Evolutionary conservation across 2,113 vertebrate genomes (phyloP).

Genomic region (Apteryx owenii): DNA sequence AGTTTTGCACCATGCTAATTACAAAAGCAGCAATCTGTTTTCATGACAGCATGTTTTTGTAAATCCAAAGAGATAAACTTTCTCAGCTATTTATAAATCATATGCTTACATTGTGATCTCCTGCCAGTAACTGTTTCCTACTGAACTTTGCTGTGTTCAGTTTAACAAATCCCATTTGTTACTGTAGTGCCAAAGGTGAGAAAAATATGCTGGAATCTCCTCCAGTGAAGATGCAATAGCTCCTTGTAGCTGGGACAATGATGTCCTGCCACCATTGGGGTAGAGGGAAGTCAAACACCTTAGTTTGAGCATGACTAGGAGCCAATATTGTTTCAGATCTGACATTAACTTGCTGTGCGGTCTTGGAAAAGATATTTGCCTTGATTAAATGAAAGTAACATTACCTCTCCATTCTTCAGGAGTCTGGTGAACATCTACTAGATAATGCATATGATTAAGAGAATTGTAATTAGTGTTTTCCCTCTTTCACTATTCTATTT

Average conservation of each 20-base stretch:
- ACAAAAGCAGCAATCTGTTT: slow-evolving; percentile 56
- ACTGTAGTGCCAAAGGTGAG: slow-evolving; percentile 52
- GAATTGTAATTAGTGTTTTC: neutral
- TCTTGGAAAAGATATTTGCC: neutral
- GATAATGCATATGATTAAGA: neutral
- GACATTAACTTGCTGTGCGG: slow-evolving; percentile 32
- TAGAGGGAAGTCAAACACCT: slow-evolving; percentile 36
- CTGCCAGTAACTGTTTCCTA: slow-evolving; percentile 8
- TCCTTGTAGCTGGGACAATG: slow-evolving; percentile 7
- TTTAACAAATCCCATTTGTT: slow-evolving; percentile 42
- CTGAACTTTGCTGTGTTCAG: slow-evolving; percentile 34
- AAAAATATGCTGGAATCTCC: slow-evolving; percentile 32
- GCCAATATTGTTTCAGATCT: neutral
- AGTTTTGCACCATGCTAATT: slow-evolving; percentile 23
- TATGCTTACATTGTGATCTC: slow-evolving; percentile 52
- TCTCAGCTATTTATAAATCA: slow-evolving; percentile 71
- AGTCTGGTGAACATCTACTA: neutral
- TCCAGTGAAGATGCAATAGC: slow-evolving; percentile 11
- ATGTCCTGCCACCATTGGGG: neutral
- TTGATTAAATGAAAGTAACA: neutral
- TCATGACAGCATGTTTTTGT: slow-evolving; percentile 58
- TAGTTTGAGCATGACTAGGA: neutral
- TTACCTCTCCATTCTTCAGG: neutral
- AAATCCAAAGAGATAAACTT: slow-evolving; percentile 67
- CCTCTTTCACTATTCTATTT: neutral